Evolutionary conservation across 2,797 vertebrate species (phyloP).

Genomic region (Hyperoplus lanceolatus): DNA sequence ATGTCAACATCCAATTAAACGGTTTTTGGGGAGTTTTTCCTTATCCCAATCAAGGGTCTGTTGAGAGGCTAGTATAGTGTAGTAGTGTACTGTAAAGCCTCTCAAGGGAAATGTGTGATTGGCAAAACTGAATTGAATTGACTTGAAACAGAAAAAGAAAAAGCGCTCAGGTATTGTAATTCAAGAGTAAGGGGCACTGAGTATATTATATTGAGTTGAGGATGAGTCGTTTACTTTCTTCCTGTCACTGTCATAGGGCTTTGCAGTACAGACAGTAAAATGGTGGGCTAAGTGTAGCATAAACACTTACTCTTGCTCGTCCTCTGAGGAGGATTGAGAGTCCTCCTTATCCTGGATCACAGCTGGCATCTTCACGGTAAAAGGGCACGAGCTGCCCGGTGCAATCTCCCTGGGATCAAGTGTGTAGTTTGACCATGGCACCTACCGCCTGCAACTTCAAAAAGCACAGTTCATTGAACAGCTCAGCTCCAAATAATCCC

Average conservation of each 20-base stretch:
- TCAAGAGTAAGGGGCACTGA: background rate
- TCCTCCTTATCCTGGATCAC: conserved; percentile 88
- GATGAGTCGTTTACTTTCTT: background rate
- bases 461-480: conserved; percentile 28
- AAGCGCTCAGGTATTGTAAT: background rate
- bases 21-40: background rate
- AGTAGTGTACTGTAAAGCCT: background rate
- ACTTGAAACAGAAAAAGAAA: background rate
- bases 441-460: conserved; percentile 41
- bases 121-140: background rate
- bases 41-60: background rate
- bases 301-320: conserved; percentile 85
- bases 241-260: background rate
- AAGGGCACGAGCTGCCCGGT: conserved; percentile 40
- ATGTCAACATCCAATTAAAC: background rate
- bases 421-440: conserved; percentile 60
- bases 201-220: background rate
- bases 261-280: background rate
- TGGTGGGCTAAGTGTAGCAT: background rate
- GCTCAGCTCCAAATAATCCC: background rate
- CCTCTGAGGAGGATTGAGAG: conserved; percentile 86
- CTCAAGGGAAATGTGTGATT: background rate
- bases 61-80: background rate
- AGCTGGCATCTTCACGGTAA: conserved; percentile 88
- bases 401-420: conserved; percentile 66